These are phyloP conservation scores for Burhinus bistriatus DNA, from an alignment of 2,113 vertebrate species.

Conservation along the genomic window DNA sequence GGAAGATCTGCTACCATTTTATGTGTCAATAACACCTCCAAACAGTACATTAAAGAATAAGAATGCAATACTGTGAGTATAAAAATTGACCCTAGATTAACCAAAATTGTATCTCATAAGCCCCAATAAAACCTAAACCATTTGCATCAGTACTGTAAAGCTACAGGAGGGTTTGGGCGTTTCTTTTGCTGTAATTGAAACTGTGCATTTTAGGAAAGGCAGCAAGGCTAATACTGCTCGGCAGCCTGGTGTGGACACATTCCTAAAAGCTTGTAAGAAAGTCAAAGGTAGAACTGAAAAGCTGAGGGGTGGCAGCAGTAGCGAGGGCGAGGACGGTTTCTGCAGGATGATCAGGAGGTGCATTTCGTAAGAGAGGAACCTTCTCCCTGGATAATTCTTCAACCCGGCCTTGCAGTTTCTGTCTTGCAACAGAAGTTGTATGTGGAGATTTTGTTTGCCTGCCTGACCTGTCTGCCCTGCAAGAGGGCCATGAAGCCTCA, in stretches of 20 bases:
- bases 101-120: neutral
- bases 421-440: conserved; percentile 5
- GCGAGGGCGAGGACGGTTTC: neutral
- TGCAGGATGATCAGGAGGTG: neutral
- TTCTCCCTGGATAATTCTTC: neutral
- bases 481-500: neutral
- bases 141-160: neutral
- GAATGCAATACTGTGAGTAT: neutral
- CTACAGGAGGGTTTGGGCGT: neutral
- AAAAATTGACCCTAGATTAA: neutral
- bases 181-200: neutral
- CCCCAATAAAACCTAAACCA: neutral
- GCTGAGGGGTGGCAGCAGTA: neutral
- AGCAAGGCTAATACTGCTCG: neutral
- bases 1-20: neutral
- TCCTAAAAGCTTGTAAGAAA: neutral
- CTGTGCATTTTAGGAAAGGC: neutral
- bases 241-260: neutral
- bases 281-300: neutral
- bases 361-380: neutral
- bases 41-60: neutral
- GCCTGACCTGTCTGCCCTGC: neutral
- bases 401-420: conserved; percentile 33
- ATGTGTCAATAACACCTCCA: neutral
- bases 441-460: neutral